Percentiles rank a stretch among this genome's conserved stretches.
Evolutionary conservation across 2,888 invertebrate genomes (phyloP).

Genomic region (Anthophora plumipes): DNA sequence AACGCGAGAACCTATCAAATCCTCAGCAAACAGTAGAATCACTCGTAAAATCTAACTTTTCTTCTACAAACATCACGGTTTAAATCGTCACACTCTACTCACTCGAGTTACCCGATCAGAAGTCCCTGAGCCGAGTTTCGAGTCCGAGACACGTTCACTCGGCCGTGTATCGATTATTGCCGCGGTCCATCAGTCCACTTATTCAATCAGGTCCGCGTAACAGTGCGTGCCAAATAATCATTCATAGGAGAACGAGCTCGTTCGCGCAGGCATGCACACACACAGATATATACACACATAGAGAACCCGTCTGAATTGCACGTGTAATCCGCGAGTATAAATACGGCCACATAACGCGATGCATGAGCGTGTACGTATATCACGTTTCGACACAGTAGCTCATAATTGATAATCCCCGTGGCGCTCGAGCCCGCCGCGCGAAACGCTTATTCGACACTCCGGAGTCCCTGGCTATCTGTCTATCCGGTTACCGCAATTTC

Average conservation of each 20-base stretch:
- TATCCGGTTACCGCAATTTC: conserved; percentile 60
- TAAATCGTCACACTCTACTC: not conserved
- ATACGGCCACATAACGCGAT: conserved; percentile 23
- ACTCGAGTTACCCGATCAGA: conserved; percentile 20
- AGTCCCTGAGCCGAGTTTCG: not conserved
- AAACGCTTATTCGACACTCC: conserved; percentile 60
- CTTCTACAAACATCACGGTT: too few relatives aligned
- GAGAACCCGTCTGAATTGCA: conserved; percentile 29
- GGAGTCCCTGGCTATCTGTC: conserved; percentile 51
- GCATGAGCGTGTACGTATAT: conserved; percentile 40
- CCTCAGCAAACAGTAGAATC: too few relatives aligned
- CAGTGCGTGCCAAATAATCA: conserved; percentile 60
- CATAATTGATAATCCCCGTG: conserved; percentile 71
- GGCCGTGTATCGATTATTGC: conserved; percentile 39
- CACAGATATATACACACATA: conserved; percentile 3
- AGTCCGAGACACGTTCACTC: conserved; percentile 3
- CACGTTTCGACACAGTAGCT: conserved; percentile 50
- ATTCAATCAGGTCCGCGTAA: conserved; percentile 56
- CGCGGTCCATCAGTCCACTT: conserved; percentile 48
- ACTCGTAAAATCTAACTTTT: not conserved
- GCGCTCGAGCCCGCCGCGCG: conserved; percentile 49
- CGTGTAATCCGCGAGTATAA: conserved; percentile 33
- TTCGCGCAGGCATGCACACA: not conserved
- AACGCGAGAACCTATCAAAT: too few relatives aligned
- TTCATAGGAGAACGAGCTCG: conserved; percentile 27